Percentiles rank a stretch among this genome's conserved stretches.
These are phyloP conservation scores for Sialia sialis DNA, from an alignment of 2,113 vertebrate genomes.

Conservation along the genomic window DNA sequence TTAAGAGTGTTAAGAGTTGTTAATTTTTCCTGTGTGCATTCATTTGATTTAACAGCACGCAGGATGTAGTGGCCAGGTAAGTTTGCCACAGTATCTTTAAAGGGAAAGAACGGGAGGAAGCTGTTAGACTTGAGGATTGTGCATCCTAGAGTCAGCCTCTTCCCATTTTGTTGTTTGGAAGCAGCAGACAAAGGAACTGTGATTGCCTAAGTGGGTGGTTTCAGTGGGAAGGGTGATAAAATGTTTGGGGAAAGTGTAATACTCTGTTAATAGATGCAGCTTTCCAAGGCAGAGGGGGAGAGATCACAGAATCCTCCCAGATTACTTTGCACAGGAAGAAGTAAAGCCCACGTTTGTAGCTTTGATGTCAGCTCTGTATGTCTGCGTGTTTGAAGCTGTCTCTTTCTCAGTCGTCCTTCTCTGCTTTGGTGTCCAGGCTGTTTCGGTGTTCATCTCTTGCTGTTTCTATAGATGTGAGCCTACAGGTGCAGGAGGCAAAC, in stretches of 20 bases:
- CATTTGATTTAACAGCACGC: background rate
- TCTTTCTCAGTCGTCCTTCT: background rate
- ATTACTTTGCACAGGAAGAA: background rate
- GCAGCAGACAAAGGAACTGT: background rate
- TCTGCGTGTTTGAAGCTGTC: background rate
- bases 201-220: background rate
- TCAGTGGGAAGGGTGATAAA: background rate
- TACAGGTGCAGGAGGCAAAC: background rate
- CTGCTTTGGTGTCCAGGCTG: background rate
- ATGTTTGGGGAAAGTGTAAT: background rate
- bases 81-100: background rate
- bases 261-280: background rate
- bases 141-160: background rate
- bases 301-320: background rate
- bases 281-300: background rate
- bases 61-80: background rate
- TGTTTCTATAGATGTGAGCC: background rate
- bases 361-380: background rate
- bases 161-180: background rate
- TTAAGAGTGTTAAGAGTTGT: background rate
- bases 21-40: background rate
- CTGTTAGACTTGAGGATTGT: background rate
- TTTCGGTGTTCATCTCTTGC: background rate
- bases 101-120: background rate
- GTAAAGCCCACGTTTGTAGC: rapidly evolving